A percentile compares a stretch with the other conserved stretches of the same genome.
Conservation (phyloP, 2,888 invertebrate species). For the Plagodis pulveraria region DNA sequence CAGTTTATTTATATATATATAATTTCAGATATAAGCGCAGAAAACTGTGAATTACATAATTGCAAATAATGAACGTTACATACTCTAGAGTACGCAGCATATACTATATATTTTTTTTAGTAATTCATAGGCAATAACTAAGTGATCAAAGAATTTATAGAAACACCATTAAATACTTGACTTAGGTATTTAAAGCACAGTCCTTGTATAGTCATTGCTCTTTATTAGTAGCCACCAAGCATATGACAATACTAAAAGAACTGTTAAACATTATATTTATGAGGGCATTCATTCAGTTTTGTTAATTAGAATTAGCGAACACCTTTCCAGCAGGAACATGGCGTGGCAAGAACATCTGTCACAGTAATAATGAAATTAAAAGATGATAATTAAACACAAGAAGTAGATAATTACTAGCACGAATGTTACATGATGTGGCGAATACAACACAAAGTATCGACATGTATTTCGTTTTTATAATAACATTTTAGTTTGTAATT, state of each 20-base stretch:
- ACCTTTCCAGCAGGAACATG: constrained; percentile 30
- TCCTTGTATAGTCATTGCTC: neutral
- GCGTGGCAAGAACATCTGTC: constrained; percentile 34
- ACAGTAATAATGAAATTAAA: constrained; percentile 28
- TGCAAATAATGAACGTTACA: no score
- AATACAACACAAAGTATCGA: neutral
- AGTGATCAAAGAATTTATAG: no score
- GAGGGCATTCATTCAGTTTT: constrained; percentile 16
- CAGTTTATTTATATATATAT: no score
- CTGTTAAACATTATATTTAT: constrained; percentile 19
- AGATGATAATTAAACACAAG: constrained; percentile 10
- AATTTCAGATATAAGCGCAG: no score
- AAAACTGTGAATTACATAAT: no score
- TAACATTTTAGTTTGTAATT: no score
- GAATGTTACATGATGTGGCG: constrained; percentile 9
- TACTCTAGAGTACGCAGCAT: no score
- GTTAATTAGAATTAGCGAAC: constrained; percentile 38
- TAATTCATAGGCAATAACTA: no score
- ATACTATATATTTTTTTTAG: no score
- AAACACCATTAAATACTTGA: no score
- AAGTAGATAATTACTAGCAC: constrained; percentile 8
- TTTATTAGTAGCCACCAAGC: constrained; percentile 1
- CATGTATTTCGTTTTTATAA: neutral
- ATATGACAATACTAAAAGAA: constrained; percentile 3
- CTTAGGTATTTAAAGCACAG: no score